Base-by-base conservation (phyloP, 2,797 vertebrate species). In the Cirrhinus molitorella region DNA sequence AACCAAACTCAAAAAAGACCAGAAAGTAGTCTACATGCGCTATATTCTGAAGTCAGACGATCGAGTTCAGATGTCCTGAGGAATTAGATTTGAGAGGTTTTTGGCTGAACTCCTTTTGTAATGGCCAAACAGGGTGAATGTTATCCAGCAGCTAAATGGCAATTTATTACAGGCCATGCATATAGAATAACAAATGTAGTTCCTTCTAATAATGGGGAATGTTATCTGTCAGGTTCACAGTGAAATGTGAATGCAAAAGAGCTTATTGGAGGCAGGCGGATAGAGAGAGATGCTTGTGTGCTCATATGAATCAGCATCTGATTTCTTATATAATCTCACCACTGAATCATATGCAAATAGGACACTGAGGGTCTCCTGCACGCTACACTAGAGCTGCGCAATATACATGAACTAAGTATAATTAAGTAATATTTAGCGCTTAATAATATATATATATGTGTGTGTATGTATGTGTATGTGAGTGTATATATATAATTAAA, bases 271-370 rank as follows among this genome's bases (percentile, higher is more conserved):
- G 19, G 5, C 66, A 8, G 13, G 17, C 34, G 34, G 14, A 72
- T 66, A 17, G 14, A 9, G 12, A 5, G 17, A 55, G 13, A 51
- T 65, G 61, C 34, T 45, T 37, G 16, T 51, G 53, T 6, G 13
- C 45, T 78, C 74, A 25, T 57, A 43, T 81, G 55, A 87, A 74
- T 76, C 53, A 75, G 77, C 80, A 55, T 65, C 76, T 86, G 76
- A 80, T 86, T 28, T 83, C 45, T 87, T 88, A 88, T 78, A 63
- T 86, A 87, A 87, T 87, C 68, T 40, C 67, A 47, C 28, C 25
- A 61, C 40, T 65, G 49, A 78, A 78, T 79, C 61, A 55, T 74
- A 75, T 85, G 79, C 71, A 85, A 73, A 83, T 83, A n/a, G 71
- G 83, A 47, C 87, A 37, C 47, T 14, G 61, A 79, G 40, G 14